These are phyloP conservation scores for Aplodontia rufa DNA, from an alignment of 2,113 vertebrate genomes.

Conservation along the genomic window DNA sequence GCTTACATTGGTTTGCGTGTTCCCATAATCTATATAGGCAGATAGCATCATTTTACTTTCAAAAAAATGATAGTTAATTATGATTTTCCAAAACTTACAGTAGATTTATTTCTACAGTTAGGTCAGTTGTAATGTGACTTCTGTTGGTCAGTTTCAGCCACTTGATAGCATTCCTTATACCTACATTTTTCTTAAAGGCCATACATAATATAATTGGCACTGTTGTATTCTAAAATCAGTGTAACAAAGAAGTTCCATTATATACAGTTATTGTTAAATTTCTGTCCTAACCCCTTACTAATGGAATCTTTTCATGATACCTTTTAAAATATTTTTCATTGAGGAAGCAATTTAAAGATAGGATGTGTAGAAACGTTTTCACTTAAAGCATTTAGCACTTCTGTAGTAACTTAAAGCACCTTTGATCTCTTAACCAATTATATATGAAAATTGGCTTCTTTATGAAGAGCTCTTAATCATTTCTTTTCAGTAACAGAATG, in stretches of 20 bases:
- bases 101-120: constrained; percentile 14
- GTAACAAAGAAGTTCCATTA: constrained; percentile 5
- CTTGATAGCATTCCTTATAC: not conserved
- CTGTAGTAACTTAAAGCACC: constrained; percentile 40
- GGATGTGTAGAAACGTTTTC: constrained; percentile 49
- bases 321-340: constrained; percentile 61
- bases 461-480: constrained; percentile 14
- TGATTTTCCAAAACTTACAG: constrained; percentile 20
- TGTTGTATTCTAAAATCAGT: constrained; percentile 30
- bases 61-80: not conserved
- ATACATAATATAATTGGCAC: not conserved
- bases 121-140: not conserved
- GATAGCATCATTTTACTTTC: constrained; percentile 18
- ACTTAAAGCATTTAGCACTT: constrained; percentile 60
- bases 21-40: not conserved
- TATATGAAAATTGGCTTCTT: constrained; percentile 58
- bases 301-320: constrained; percentile 55
- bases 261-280: constrained; percentile 45
- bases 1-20: not conserved
- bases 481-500: constrained; percentile 45
- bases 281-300: constrained; percentile 26
- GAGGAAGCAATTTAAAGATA: constrained; percentile 56
- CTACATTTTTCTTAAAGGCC: constrained; percentile 19
- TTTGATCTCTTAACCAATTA: constrained; percentile 56
- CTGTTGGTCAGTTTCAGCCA: constrained; percentile 1